A percentile compares a stretch with the other conserved stretches of the same genome.
These are phyloP conservation scores for Corydoras maculifer DNA, from an alignment of 2,113 vertebrate species.

Conservation along the genomic window DNA sequence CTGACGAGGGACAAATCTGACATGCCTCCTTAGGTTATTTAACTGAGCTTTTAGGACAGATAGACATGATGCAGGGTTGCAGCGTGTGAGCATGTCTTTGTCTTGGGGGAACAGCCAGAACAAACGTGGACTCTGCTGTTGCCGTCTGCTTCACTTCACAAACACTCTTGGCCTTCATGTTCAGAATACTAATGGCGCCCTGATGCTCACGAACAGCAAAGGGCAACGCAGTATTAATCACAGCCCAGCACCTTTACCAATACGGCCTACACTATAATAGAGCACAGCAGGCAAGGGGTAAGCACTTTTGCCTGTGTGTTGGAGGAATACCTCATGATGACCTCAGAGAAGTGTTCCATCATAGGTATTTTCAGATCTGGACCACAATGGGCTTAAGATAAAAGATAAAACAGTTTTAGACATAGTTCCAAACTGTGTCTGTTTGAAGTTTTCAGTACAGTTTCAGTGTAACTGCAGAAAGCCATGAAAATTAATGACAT, in stretches of 20 bases:
- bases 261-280: constrained; percentile 40
- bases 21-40: constrained; percentile 9
- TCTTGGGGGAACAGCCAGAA: constrained; percentile 22
- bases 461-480: too few relatives aligned
- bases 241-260: constrained; percentile 40
- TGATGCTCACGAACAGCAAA: constrained; percentile 61
- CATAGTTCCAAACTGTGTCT: not conserved
- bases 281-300: not conserved
- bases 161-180: constrained; percentile 53
- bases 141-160: constrained; percentile 39
- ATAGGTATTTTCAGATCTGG: not conserved
- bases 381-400: not conserved
- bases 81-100: not conserved
- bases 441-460: too few relatives aligned
- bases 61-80: constrained; percentile 17
- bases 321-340: constrained; percentile 3
- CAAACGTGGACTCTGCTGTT: constrained; percentile 35
- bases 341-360: not conserved
- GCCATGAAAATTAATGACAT: too few relatives aligned
- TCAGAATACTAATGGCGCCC: constrained; percentile 64
- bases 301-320: constrained; percentile 4
- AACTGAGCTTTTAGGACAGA: constrained; percentile 12
- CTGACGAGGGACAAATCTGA: constrained; percentile 25
- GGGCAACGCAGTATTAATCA: constrained; percentile 70
- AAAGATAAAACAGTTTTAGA: not conserved